phyloP scores from a whole-genome alignment of 2,113 vertebrate species.

The Miniopterus natalensis region DNA sequence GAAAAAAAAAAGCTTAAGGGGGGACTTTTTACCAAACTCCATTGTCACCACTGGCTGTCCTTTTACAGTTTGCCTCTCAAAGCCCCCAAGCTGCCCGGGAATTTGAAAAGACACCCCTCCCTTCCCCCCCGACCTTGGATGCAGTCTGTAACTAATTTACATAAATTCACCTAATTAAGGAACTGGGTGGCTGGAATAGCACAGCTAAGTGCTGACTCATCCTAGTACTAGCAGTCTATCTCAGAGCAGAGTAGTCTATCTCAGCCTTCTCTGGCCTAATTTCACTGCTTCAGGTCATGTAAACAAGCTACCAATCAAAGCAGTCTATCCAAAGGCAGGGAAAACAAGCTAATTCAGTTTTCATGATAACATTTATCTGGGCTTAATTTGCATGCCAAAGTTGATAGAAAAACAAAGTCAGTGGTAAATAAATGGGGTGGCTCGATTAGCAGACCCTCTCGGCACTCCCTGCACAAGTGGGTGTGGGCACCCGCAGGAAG shows the following conservation, averaged over 20 bases:
- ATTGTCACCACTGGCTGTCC: not conserved
- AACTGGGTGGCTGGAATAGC: not conserved
- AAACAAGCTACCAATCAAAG: constrained; percentile 14
- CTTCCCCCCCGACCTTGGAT: not conserved
- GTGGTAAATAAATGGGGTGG: not conserved
- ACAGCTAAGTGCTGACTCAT: not conserved
- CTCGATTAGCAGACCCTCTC: not conserved
- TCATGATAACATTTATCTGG: not conserved
- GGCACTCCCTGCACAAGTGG: not conserved
- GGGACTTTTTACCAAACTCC: not conserved
- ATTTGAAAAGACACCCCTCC: not conserved
- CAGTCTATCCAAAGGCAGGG: not conserved
- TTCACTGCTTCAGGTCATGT: not conserved
- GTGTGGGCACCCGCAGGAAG: not conserved
- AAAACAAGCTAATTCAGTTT: constrained; percentile 54
- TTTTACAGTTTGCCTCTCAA: constrained; percentile 47
- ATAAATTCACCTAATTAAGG: not conserved
- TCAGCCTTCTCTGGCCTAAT: not conserved
- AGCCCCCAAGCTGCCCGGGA: not conserved
- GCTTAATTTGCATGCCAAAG: constrained; percentile 12
- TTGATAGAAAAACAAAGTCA: not conserved
- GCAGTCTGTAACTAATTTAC: not conserved
- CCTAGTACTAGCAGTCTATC: not conserved
- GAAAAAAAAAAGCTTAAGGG: too few relatives aligned
- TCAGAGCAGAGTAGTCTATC: not conserved